A percentile compares a stretch with the other conserved stretches of the same genome.
These are phyloP conservation scores for Struthio camelus DNA, from an alignment of 2,113 vertebrate genomes.

Conservation along the genomic window DNA sequence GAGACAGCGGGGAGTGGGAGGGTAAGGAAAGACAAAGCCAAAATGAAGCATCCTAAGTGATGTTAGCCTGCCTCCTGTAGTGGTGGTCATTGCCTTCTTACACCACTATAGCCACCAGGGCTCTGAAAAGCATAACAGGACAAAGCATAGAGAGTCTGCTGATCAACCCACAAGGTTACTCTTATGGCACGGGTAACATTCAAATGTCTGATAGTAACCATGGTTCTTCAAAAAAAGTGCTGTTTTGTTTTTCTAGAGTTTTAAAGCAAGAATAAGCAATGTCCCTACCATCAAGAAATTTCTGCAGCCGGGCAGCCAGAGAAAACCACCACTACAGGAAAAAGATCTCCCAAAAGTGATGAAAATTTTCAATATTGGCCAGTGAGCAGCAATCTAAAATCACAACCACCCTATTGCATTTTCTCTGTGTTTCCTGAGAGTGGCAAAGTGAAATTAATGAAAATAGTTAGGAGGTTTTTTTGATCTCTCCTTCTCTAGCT, in stretches of 20 bases:
- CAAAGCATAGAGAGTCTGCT: not conserved
- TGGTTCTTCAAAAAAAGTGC: not conserved
- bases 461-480: not conserved
- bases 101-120: too few species aligned
- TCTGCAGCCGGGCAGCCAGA: constrained; percentile 84
- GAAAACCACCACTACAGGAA: constrained; percentile 75
- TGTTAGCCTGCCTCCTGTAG: too few species aligned
- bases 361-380: constrained; percentile 62
- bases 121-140: too few species aligned
- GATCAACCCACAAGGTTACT: not conserved
- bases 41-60: not conserved
- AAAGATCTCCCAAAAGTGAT: constrained; percentile 43
- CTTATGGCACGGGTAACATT: not conserved
- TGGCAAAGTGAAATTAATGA: not conserved
- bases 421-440: not conserved
- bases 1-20: not conserved
- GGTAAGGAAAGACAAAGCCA: not conserved
- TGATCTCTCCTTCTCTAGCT: not conserved
- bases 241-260: constrained; percentile 70
- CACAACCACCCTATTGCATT: not conserved
- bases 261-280: constrained; percentile 79
- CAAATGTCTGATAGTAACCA: not conserved
- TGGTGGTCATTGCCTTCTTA: too few species aligned
- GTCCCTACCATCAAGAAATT: constrained; percentile 80
- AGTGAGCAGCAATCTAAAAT: not conserved